These are phyloP conservation scores for Alloplasta piceator DNA, from an alignment of 2,888 invertebrate genomes.

Conservation along the genomic window DNA sequence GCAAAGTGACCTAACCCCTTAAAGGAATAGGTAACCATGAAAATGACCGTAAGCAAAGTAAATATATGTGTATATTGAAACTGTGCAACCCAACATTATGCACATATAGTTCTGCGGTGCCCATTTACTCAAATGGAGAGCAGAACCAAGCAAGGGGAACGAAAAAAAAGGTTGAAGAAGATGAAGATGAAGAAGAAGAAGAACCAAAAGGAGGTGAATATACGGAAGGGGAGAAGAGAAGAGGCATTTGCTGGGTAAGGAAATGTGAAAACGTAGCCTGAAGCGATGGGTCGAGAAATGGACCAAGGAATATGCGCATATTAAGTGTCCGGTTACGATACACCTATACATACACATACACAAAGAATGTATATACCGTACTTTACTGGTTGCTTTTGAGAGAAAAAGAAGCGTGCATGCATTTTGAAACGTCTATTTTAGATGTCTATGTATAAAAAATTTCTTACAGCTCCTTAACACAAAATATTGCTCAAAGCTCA, in stretches of 20 bases:
- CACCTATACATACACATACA: conserved; percentile 5
- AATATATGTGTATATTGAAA: background rate
- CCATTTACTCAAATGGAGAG: conserved; percentile 11
- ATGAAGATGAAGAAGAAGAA: background rate
- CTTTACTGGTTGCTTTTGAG: background rate
- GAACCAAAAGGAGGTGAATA: conserved; percentile 10
- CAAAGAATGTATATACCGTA: conserved; percentile 7
- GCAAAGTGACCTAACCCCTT: no score
- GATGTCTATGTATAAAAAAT: background rate
- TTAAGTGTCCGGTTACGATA: conserved; percentile 57
- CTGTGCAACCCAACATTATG: background rate
- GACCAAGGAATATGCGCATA: conserved; percentile 60
- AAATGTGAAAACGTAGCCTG: conserved; percentile 59
- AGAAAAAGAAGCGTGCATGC: conserved; percentile 3
- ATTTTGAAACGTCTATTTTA: conserved; percentile 9
- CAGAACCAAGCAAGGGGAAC: conserved; percentile 20
- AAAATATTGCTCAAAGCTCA: no score
- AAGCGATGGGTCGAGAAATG: conserved; percentile 54
- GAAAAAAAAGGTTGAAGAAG: conserved; percentile 3
- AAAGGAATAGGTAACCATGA: background rate
- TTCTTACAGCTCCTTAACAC: background rate
- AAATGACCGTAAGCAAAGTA: conserved; percentile 45
- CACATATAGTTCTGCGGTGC: background rate
- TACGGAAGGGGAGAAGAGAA: conserved; percentile 5
- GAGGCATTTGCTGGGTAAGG: conserved; percentile 51